Conservation (phyloP, 2,113 vertebrate species). For the Platysternon megacephalum region DNA sequence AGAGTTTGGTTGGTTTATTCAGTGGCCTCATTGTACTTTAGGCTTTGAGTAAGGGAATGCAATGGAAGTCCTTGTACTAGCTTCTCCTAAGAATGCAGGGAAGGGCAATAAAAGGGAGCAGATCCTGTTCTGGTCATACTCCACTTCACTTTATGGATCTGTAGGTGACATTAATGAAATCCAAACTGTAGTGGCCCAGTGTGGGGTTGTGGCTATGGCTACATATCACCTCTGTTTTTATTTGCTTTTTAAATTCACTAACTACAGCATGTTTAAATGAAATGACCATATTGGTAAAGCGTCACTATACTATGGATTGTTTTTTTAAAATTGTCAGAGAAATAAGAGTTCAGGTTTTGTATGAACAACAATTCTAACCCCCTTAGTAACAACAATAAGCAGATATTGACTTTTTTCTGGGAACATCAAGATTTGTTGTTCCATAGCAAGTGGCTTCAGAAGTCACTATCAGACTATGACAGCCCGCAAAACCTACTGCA, state of each 20-base stretch:
- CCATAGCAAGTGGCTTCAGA: not conserved
- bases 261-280: not conserved
- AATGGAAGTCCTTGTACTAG: not conserved
- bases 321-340: not conserved
- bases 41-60: not conserved
- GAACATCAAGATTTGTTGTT: not conserved
- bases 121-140: not conserved
- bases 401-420: slow-evolving; percentile 7
- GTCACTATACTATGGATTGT: not conserved
- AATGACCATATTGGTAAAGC: not conserved
- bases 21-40: not conserved
- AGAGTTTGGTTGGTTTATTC: not conserved
- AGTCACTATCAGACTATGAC: not conserved
- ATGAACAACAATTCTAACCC: not conserved
- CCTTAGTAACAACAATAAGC: not conserved
- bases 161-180: not conserved
- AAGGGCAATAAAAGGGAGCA: not conserved
- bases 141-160: not conserved
- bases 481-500: not conserved
- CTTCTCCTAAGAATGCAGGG: not conserved
- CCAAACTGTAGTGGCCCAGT: not conserved
- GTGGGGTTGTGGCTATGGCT: not conserved
- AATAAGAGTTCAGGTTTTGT: not conserved
- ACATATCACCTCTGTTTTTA: not conserved
- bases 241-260: not conserved